Conservation (phyloP, 2,113 vertebrate species). For the Clupea harengus region DNA sequence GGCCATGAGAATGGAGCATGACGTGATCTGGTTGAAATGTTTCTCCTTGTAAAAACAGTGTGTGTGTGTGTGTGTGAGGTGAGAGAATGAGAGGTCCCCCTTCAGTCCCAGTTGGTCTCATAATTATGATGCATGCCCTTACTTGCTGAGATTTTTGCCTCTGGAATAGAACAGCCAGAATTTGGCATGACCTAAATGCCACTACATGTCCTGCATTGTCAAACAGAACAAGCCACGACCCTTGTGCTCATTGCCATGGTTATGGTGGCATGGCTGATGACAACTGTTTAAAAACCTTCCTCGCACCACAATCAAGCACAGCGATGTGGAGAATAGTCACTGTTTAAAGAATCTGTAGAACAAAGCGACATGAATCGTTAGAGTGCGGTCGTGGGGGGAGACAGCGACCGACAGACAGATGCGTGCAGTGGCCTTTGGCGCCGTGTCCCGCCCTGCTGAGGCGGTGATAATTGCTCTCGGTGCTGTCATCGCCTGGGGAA, state of each 20-base stretch:
- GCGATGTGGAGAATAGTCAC: not conserved
- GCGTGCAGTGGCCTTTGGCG: slow-evolving; percentile 2
- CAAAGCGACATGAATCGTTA: not conserved
- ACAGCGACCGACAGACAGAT: not conserved
- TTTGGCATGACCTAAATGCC: not conserved
- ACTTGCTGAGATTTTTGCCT: not conserved
- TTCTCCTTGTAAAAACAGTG: not conserved
- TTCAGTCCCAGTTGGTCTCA: no score
- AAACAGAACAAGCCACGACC: not conserved
- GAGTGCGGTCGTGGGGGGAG: not conserved
- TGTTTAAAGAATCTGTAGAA: not conserved
- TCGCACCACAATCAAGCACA: not conserved
- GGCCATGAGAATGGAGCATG: not conserved
- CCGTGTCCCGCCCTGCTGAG: not conserved
- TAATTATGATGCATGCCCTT: not conserved
- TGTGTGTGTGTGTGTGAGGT: not conserved
- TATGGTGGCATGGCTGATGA: not conserved
- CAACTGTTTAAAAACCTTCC: not conserved
- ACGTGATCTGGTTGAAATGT: not conserved
- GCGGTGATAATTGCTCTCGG: not conserved
- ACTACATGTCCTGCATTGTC: not conserved
- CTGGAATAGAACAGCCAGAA: not conserved
- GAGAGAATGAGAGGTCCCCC: not conserved
- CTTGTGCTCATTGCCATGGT: not conserved
- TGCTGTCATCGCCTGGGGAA: not conserved